phyloP scores from a whole-genome alignment of 2,888 invertebrate genomes.

The Synanthedon andrenaeformis region DNA sequence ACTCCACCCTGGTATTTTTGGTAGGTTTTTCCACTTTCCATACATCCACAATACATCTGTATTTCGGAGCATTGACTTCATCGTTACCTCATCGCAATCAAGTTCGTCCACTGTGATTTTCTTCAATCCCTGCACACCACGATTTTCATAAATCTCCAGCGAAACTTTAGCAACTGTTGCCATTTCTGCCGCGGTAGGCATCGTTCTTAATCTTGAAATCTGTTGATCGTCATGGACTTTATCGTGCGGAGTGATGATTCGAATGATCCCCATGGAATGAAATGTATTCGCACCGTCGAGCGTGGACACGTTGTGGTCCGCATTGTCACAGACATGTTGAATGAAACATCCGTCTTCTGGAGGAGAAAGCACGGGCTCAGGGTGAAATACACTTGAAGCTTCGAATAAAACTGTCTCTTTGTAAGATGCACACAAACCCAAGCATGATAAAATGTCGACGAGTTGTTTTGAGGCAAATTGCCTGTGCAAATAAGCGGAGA shows the following conservation, averaged over 20 bases:
- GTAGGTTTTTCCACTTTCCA: constrained; percentile 11
- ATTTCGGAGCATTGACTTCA: too few relatives aligned
- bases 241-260: constrained; percentile 10
- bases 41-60: constrained; percentile 8
- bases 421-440: constrained; percentile 7
- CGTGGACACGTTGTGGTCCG: background rate
- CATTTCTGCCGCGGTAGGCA: constrained; percentile 14
- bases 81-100: constrained; percentile 9
- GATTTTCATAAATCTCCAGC: constrained; percentile 14
- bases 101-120: constrained; percentile 17
- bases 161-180: constrained; percentile 16
- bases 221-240: constrained; percentile 15
- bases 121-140: constrained; percentile 15
- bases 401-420: constrained; percentile 8
- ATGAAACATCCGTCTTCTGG: background rate
- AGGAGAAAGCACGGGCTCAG: background rate
- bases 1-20: constrained; percentile 16
- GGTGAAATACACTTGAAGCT: constrained; percentile 7
- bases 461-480: constrained; percentile 4
- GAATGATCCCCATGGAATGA: constrained; percentile 8
- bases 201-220: constrained; percentile 22
- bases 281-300: constrained; percentile 6
- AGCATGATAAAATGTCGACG: constrained; percentile 4
- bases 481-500: constrained; percentile 1
- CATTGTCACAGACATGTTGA: background rate